A percentile compares a stretch with the other conserved stretches of the same genome.
These are phyloP conservation scores for Mythimna pallens DNA, from an alignment of 2,888 invertebrate species.

Conservation along the genomic window DNA sequence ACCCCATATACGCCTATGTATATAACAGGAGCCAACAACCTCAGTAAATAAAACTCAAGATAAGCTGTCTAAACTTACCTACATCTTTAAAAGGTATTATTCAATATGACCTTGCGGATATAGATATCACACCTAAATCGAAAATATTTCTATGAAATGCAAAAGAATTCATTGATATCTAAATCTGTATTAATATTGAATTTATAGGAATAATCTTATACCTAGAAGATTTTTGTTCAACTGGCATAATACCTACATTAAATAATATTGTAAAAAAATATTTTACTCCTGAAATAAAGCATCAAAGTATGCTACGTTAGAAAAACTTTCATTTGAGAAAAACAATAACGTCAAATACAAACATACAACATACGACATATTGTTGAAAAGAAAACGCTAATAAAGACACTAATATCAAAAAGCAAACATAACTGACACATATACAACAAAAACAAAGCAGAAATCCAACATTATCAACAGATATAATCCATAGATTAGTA, in stretches of 20 bases:
- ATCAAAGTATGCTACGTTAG: constrained; percentile 2
- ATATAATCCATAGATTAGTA: constrained; percentile 49
- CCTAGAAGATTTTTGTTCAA: neutral
- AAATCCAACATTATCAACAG: constrained; percentile 8
- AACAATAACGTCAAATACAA: neutral
- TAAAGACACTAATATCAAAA: constrained; percentile 2
- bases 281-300: neutral
- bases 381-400: neutral
- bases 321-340: constrained; percentile 3
- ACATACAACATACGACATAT: neutral
- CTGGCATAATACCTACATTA: neutral
- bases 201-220: neutral
- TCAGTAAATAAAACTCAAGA: neutral
- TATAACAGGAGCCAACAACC: neutral
- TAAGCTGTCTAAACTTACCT: constrained; percentile 10
- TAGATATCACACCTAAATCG: neutral
- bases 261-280: neutral
- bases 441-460: constrained; percentile 28
- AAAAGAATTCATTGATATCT: constrained; percentile 37
- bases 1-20: too few relatives aligned
- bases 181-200: constrained; percentile 17
- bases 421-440: constrained; percentile 30
- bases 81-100: constrained; percentile 21
- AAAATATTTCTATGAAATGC: constrained; percentile 21
- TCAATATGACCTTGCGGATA: constrained; percentile 39